A percentile compares a stretch with the other conserved stretches of the same genome.
These are phyloP conservation scores for Pyralis farinalis DNA, from an alignment of 2,888 invertebrate genomes.

Conservation along the genomic window DNA sequence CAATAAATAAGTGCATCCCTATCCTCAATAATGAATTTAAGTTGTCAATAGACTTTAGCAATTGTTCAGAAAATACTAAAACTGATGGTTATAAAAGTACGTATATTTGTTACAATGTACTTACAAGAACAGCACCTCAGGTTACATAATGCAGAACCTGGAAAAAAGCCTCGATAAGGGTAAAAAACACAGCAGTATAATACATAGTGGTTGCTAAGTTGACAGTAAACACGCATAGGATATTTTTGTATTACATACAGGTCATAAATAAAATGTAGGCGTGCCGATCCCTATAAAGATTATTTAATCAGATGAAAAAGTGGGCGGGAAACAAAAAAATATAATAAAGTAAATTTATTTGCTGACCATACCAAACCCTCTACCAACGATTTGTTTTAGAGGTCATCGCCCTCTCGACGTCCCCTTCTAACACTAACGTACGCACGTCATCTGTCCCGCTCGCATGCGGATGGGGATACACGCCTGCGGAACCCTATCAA, in stretches of 20 bases:
- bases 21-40: too few relatives aligned
- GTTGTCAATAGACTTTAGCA: too few relatives aligned
- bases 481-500: slow-evolving; percentile 58
- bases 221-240: too few relatives aligned
- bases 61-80: too few relatives aligned
- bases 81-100: too few relatives aligned
- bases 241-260: background rate
- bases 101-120: too few relatives aligned
- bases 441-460: slow-evolving; percentile 43
- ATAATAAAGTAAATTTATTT: slow-evolving; percentile 31
- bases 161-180: too few relatives aligned
- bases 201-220: too few relatives aligned
- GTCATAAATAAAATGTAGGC: slow-evolving; percentile 1
- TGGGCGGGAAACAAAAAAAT: slow-evolving; percentile 11
- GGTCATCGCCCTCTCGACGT: slow-evolving; percentile 69
- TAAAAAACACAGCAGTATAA: too few relatives aligned
- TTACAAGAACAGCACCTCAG: too few relatives aligned
- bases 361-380: slow-evolving; percentile 67
- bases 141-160: too few relatives aligned
- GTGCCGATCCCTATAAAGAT: background rate
- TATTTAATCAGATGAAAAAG: slow-evolving; percentile 1
- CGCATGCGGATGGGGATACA: slow-evolving; percentile 58
- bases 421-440: slow-evolving; percentile 43
- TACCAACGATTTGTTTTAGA: slow-evolving; percentile 78
- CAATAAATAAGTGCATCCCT: too few relatives aligned